A percentile compares a stretch with the other conserved stretches of the same genome.
Conservation (phyloP, 2,113 vertebrate genomes). For the Cottus gobio region DNA sequence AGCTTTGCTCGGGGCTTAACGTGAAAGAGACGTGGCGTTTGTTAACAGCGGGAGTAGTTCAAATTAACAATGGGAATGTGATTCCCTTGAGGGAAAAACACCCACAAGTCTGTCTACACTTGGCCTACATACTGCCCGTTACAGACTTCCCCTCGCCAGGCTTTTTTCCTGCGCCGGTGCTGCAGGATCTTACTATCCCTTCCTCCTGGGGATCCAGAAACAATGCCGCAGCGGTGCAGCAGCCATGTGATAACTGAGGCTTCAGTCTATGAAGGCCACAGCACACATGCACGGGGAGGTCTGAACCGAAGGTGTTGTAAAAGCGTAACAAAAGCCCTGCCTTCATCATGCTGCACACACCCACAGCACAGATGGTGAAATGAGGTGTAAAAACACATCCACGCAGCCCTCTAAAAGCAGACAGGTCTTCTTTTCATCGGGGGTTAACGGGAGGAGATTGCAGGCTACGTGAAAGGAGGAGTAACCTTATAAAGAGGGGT, state of each 20-base stretch:
- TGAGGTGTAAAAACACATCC: slow-evolving; percentile 31
- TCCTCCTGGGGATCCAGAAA: slow-evolving; percentile 60
- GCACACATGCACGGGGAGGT: slow-evolving; percentile 6
- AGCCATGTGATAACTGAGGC: slow-evolving; percentile 47
- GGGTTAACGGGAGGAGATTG: slow-evolving; percentile 55
- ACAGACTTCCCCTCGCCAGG: slow-evolving; percentile 60
- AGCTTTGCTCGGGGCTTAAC: slow-evolving; percentile 12
- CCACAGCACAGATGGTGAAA: not conserved
- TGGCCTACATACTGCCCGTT: slow-evolving; percentile 63
- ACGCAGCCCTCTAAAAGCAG: slow-evolving; percentile 34
- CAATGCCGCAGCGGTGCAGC: slow-evolving; percentile 63
- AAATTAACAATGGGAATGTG: slow-evolving; percentile 58
- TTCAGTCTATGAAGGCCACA: slow-evolving; percentile 16
- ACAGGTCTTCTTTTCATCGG: slow-evolving; percentile 23
- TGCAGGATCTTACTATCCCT: slow-evolving; percentile 66
- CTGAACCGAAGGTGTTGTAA: slow-evolving; percentile 6
- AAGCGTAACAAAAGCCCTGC: slow-evolving; percentile 16
- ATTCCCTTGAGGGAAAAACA: slow-evolving; percentile 54
- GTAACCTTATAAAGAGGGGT: slow-evolving; percentile 52
- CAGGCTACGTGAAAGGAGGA: slow-evolving; percentile 21
- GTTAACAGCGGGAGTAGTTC: slow-evolving; percentile 44
- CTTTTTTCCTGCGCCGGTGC: slow-evolving; percentile 40
- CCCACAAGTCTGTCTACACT: slow-evolving; percentile 73
- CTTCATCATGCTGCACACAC: slow-evolving; percentile 16
- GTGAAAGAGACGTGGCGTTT: slow-evolving; percentile 19